These are phyloP conservation scores for Formicarius rufipectus DNA, from an alignment of 2,113 vertebrate species.

Conservation along the genomic window DNA sequence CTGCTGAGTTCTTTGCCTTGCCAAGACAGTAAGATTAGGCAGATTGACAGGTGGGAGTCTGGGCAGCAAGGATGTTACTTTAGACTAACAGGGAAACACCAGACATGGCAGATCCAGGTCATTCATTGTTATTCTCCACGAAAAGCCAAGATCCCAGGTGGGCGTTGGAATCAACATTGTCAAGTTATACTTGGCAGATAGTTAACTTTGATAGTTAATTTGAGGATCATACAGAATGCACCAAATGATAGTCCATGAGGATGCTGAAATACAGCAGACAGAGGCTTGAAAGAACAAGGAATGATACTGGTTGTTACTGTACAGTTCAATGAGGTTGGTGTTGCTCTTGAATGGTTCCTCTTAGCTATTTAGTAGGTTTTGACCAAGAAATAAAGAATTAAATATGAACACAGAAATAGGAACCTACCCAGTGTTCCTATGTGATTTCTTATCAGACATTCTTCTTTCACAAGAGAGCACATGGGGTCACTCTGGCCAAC, in stretches of 20 bases:
- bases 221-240: not conserved
- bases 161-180: not conserved
- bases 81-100: not conserved
- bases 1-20: not conserved
- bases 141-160: not conserved
- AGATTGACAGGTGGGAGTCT: conserved; percentile 25
- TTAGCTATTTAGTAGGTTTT: not conserved
- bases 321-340: not conserved
- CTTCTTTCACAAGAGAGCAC: not conserved
- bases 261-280: not conserved
- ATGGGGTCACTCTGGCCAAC: not conserved
- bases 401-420: not conserved
- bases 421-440: not conserved
- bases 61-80: not conserved
- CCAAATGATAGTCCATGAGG: not conserved
- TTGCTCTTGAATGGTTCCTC: not conserved
- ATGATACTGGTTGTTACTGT: not conserved
- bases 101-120: not conserved
- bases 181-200: not conserved
- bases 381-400: not conserved
- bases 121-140: not conserved
- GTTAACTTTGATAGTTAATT: not conserved
- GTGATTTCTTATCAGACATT: not conserved
- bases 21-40: conserved; percentile 5
- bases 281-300: not conserved